Conservation (phyloP, 1,140 invertebrate genomes). For the Capitella teleta region DNA sequence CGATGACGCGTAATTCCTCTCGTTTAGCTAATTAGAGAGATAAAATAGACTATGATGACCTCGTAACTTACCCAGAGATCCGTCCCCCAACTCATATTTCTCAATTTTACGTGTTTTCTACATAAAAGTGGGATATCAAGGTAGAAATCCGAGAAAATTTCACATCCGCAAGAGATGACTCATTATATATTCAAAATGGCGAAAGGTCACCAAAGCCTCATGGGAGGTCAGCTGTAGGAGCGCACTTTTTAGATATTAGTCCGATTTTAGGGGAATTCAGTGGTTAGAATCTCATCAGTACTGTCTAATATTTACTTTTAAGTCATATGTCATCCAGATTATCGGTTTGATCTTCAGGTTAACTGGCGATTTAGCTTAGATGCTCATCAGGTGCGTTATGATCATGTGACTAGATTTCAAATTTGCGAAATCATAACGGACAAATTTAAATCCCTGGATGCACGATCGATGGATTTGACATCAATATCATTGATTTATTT, state of each 20-base stretch:
- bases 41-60: too few species aligned
- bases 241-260: neutral
- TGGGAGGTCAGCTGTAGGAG: neutral
- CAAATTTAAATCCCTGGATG: too few species aligned
- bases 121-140: too few species aligned
- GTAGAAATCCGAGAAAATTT: neutral
- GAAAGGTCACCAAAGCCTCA: slow-evolving; percentile 3
- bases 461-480: too few species aligned
- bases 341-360: too few species aligned
- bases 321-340: neutral
- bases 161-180: slow-evolving; percentile 1
- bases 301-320: neutral
- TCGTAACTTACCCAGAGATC: slow-evolving; percentile 3
- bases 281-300: neutral
- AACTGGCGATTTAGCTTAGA: too few species aligned
- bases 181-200: slow-evolving; percentile 4
- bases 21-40: too few species aligned
- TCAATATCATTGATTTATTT: too few species aligned
- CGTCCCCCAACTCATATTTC: slow-evolving; percentile 7
- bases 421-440: too few species aligned
- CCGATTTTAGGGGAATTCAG: neutral
- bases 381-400: neutral
- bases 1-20: too few species aligned
- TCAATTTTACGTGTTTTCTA: neutral
- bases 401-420: neutral